These are phyloP conservation scores for Sitobion miscanthi DNA, from an alignment of 1,140 invertebrate species.

Conservation along the genomic window DNA sequence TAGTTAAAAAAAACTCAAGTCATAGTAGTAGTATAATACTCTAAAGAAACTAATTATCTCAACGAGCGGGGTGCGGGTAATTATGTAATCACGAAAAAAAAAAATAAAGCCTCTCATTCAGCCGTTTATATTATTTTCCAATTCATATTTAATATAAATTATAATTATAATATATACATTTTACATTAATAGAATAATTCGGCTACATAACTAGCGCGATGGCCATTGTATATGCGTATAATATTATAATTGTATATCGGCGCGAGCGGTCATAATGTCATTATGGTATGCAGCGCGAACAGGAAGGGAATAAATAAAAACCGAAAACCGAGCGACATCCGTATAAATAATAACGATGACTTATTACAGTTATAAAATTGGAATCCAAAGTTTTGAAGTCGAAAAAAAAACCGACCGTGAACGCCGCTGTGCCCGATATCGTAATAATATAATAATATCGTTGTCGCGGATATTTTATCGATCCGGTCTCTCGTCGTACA, in stretches of 20 bases:
- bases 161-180: neutral
- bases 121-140: neutral
- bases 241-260: neutral
- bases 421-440: neutral
- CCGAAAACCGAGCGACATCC: neutral
- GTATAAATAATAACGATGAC: neutral
- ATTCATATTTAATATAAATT: neutral
- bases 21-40: neutral
- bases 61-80: neutral
- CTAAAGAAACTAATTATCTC: neutral
- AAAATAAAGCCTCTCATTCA: neutral
- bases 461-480: neutral
- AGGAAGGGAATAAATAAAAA: neutral
- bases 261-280: neutral
- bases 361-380: neutral
- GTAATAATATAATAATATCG: neutral
- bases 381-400: neutral
- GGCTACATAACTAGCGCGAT: neutral
- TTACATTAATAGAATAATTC: neutral
- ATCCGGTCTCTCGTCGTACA: neutral
- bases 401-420: neutral
- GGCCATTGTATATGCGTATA: neutral
- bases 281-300: neutral
- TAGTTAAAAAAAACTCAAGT: neutral
- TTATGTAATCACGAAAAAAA: neutral